These are phyloP conservation scores for Argentina silus DNA, from an alignment of 2,797 vertebrate species.

Conservation along the genomic window DNA sequence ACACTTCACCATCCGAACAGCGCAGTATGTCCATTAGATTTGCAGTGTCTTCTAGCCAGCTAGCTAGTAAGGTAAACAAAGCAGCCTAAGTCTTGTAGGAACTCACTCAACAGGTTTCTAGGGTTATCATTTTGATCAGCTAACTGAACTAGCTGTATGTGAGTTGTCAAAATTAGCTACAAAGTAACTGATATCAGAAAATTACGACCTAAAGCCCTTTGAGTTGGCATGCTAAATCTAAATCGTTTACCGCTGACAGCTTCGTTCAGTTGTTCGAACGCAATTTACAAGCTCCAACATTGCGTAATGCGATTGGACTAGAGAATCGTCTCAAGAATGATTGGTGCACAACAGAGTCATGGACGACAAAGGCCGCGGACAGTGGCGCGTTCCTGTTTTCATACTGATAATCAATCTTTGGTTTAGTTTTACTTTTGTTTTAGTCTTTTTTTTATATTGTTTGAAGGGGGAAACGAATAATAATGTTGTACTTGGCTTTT, in stretches of 20 bases:
- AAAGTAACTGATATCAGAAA: neutral
- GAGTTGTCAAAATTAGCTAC: neutral
- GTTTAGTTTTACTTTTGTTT: no score
- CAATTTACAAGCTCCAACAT: conserved; percentile 47
- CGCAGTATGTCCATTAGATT: no score
- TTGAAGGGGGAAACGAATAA: no score
- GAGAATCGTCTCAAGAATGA: conserved; percentile 14
- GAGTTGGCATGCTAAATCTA: no score
- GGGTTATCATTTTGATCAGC: neutral
- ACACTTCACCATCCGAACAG: no score
- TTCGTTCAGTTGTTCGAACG: conserved; percentile 41
- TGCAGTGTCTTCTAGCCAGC: neutral
- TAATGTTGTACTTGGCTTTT: no score
- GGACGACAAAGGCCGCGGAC: conserved; percentile 45
- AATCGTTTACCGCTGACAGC: neutral
- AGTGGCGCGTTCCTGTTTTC: conserved; percentile 45
- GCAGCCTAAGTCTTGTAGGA: conserved; percentile 6
- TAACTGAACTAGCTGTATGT: neutral
- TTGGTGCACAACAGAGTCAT: conserved; percentile 47
- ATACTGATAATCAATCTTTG: no score
- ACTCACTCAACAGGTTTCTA: conserved; percentile 62
- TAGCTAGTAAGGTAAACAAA: conserved; percentile 59
- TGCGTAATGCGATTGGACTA: conserved; percentile 64
- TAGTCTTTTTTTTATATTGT: no score
- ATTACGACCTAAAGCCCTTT: no score